Evolutionary conservation across 2,113 vertebrate genomes (phyloP).

Genomic region (Pituophis catenifer): DNA sequence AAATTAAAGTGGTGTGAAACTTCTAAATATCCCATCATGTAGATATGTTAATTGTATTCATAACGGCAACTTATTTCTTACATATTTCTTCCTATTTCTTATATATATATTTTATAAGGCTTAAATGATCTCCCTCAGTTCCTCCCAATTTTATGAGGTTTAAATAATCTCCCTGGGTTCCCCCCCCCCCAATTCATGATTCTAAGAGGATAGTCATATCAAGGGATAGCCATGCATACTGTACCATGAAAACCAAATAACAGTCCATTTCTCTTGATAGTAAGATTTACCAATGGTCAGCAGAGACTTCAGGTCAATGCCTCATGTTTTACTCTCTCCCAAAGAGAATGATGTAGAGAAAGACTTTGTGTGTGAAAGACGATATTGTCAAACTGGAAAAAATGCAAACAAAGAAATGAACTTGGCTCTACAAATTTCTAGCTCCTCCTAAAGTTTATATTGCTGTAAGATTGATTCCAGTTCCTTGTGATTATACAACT

Average conservation of each 20-base stretch:
- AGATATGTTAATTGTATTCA: background rate
- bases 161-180: background rate
- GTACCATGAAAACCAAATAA: background rate
- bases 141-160: background rate
- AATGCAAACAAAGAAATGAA: background rate
- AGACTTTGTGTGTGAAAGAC: background rate
- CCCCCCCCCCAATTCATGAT: background rate
- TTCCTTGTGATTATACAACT: background rate
- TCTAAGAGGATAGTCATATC: background rate
- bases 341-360: background rate
- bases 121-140: background rate
- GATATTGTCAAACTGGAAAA: background rate
- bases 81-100: background rate
- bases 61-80: background rate
- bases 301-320: background rate
- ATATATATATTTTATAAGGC: background rate
- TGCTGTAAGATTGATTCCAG: background rate
- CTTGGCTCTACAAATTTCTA: background rate
- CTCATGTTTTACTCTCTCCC: background rate
- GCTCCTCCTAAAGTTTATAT: background rate
- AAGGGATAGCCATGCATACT: background rate
- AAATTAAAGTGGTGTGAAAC: background rate
- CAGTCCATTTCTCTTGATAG: background rate
- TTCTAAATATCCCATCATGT: background rate
- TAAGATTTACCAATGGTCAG: background rate